Evolutionary conservation across 1,140 invertebrate species (phyloP), one percentile per base, ranked within the genome.

Genomic region (Aleiodes sp.): DNA sequence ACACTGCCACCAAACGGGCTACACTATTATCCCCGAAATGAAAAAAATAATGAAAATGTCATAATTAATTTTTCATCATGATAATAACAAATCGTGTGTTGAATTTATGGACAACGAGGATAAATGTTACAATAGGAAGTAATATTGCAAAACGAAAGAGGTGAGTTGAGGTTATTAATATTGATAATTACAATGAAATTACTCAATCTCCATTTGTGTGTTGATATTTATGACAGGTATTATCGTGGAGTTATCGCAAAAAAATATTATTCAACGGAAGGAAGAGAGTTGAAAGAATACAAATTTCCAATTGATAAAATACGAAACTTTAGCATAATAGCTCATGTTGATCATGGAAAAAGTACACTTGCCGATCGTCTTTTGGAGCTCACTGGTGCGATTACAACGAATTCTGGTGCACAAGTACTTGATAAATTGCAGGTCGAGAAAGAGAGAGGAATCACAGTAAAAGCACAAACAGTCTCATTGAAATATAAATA

Each of bases 321-420:
- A 31, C 87, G 96, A 39, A 98, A 98, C 83, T 98, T 99, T 79
- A 94, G 95, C 84, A 98, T 99, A 73, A 96, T 99, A 68, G 98
- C 98, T 33, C 98, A 99, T 87, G 94, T 99, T 12, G 98, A 99
- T 85, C 97, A 99, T 89, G 98, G 97, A 0, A 99, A 99, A 87
- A 97, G 94, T 81, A 99, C 97, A 6, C 84, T 99, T 69, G 96
- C 97, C 0, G 98, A 99, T 85, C 86, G 97, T 67, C 82, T 99
- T 4, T 80, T 99, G 12, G 96, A 98, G 90, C 84, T 94, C 52
- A 97, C 96, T 46, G 96, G 95, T 24, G 93, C 92, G 0, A 93
- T 97, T 64, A 89, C 91, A 75, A 86, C 84, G 28, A 90, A 92
- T 37, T 87, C 85, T 10, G 89, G 90, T 80, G 87, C 88, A 67